Base-by-base conservation (phyloP, 2,888 invertebrate species). In the Mythimna pallens region DNA sequence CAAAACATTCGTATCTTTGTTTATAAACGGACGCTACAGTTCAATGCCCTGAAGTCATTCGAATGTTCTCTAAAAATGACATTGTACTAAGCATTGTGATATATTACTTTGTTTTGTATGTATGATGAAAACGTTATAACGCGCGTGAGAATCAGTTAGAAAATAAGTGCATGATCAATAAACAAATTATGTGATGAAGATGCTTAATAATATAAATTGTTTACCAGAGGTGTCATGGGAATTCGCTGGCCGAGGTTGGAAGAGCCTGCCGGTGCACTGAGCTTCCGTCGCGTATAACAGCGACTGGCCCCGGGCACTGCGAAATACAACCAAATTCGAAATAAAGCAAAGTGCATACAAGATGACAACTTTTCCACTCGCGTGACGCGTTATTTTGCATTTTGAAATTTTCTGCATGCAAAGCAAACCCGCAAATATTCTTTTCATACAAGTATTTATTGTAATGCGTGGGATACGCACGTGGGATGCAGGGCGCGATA, bases 221-320 rank as follows among this genome's bases (percentile, higher is more conserved):
- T 86, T 86, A 86, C 86, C 86, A 62, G 75, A 64, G 78, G 70
- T 25, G 86, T 66, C 71, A 86, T 81, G 30, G 83, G 85, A 59
- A 79, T 50, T 59, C 71, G 73, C 34, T 71, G 62, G 54, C 36
- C 55, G 62, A 66, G 36, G 22, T 54, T 12, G 62, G 61, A n/a
- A 40, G 54, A n/a, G 47, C 40, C 50, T 22, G n/a, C 25, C 68
- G 66, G 58, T 25, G 36, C 55, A 25, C 22, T 47, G 59, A 74
- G 71, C 59, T 57, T 74, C 57, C 36, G 30, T 34, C 63, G 83
- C 9, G 70, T 40, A 9, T 74, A 64, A 52, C 81, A 67, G 17
- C 25, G 10, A 54, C 57, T 52, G 40, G 47, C 62, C 36, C 75
- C 71, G 34, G 40, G 66, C 58, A 68, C 86, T 86, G 87, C 74